Percentiles rank a stretch among this genome's conserved stretches.
These are phyloP conservation scores for Drosophila imparisetae DNA, from an alignment of 2,888 invertebrate genomes.

Conservation along the genomic window DNA sequence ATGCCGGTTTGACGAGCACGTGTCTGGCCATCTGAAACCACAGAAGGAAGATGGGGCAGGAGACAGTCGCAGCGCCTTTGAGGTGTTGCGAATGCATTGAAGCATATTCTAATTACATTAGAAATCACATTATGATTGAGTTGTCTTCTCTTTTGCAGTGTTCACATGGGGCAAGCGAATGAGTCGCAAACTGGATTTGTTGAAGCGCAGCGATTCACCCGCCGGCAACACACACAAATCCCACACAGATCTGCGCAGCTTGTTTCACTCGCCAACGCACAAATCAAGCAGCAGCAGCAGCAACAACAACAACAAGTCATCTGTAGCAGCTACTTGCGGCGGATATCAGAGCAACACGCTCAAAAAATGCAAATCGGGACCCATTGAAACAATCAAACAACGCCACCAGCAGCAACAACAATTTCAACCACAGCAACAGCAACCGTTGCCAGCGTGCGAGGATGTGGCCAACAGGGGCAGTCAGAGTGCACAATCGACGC, in stretches of 20 bases:
- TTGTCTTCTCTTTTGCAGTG: conserved; percentile 84
- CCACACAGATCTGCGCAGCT: conserved; percentile 84
- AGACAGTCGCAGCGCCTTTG: conserved; percentile 15
- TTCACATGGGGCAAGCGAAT: conserved; percentile 92
- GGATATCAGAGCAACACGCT: conserved; percentile 79
- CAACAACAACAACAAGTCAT: conserved; percentile 38
- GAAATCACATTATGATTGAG: conserved; percentile 64
- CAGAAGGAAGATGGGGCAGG: conserved; percentile 15
- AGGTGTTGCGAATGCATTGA: conserved; percentile 80
- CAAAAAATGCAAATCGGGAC: conserved; percentile 86
- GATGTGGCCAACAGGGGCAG: conserved; percentile 43
- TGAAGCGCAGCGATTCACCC: conserved; percentile 87
- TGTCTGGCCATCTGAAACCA: conserved; percentile 28
- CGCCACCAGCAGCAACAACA: conserved; percentile 56
- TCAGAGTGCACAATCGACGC: conserved; percentile 69
- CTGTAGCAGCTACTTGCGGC: conserved; percentile 30
- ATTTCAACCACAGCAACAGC: conserved; percentile 27
- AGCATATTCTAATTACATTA: conserved; percentile 68
- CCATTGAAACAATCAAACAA: conserved; percentile 86
- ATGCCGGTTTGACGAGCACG: conserved; percentile 43
- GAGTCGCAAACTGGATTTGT: conserved; percentile 91
- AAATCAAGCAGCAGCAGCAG: conserved; percentile 50
- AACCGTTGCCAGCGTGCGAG: conserved; percentile 17
- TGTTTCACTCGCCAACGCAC: conserved; percentile 83
- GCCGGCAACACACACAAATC: conserved; percentile 85